These are phyloP conservation scores for Lerema accius DNA, from an alignment of 1,140 invertebrate genomes.

Conservation along the genomic window DNA sequence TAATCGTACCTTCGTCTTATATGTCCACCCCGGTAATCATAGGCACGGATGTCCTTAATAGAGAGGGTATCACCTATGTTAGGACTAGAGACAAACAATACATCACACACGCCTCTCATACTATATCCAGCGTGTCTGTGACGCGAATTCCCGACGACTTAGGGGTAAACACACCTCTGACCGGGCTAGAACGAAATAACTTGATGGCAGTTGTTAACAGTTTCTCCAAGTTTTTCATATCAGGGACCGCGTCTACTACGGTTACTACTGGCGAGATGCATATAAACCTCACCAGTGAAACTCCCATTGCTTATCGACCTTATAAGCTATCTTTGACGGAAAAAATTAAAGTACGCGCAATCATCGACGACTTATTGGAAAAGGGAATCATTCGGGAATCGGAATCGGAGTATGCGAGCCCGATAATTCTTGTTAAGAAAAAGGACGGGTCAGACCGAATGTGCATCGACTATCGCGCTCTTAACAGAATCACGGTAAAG, in stretches of 20 bases:
- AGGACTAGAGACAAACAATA: too few relatives aligned
- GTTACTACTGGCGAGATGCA: constrained; percentile 40
- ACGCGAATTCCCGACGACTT: too few relatives aligned
- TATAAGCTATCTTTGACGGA: constrained; percentile 39
- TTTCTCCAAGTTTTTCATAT: constrained; percentile 33
- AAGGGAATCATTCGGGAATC: constrained; percentile 46
- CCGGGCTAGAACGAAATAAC: not conserved
- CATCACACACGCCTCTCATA: too few relatives aligned
- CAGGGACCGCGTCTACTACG: constrained; percentile 37
- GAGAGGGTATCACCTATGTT: too few relatives aligned
- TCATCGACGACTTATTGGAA: constrained; percentile 36
- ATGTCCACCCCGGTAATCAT: not conserved
- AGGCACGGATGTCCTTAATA: not conserved
- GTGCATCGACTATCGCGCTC: constrained; percentile 60
- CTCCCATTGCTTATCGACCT: constrained; percentile 35
- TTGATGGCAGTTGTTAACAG: constrained; percentile 20
- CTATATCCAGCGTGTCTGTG: too few relatives aligned
- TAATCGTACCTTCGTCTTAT: not conserved
- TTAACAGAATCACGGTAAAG: constrained; percentile 60
- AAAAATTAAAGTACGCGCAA: constrained; percentile 41
- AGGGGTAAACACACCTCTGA: not conserved
- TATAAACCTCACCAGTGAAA: constrained; percentile 35
- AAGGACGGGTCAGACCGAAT: constrained; percentile 53
- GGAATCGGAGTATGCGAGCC: constrained; percentile 51
- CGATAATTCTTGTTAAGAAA: constrained; percentile 58